phyloP scores from a whole-genome alignment of 2,797 vertebrate genomes.

The Ctenosaura bakeri region DNA sequence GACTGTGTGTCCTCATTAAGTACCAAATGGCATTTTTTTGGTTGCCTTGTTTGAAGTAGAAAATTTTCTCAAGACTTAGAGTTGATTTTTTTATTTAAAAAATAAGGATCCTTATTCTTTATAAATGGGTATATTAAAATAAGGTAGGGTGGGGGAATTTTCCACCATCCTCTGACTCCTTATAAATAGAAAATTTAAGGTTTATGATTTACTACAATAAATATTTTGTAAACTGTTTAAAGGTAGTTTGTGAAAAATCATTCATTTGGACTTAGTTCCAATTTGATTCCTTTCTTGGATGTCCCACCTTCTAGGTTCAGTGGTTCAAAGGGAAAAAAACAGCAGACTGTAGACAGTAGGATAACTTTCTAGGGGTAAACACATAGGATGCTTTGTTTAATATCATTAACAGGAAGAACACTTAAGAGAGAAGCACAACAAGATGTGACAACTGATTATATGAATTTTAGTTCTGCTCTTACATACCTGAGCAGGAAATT shows the following conservation, averaged over 20 bases:
- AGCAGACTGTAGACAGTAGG: background rate
- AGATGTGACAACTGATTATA: background rate
- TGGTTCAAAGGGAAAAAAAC: background rate
- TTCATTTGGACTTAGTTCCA: background rate
- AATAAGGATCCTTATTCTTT: background rate
- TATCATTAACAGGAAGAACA: background rate
- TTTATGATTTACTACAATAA: background rate
- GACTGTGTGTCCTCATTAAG: background rate
- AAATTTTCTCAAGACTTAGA: background rate
- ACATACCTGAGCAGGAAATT: slow-evolving; percentile 6
- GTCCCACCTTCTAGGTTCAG: background rate
- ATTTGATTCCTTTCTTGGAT: background rate
- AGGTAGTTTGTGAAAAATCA: background rate
- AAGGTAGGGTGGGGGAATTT: background rate
- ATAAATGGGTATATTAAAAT: background rate
- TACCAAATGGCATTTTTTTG: background rate
- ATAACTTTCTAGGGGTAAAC: background rate
- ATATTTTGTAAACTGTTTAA: background rate
- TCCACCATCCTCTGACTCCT: background rate
- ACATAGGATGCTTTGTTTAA: background rate
- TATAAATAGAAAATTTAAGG: background rate
- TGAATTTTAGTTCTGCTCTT: slow-evolving; percentile 7
- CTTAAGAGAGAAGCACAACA: background rate
- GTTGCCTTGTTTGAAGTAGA: background rate
- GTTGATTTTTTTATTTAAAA: background rate